Evolutionary conservation across 2,888 invertebrate genomes (phyloP), one percentile per base, ranked within the genome.

Genomic region (Seira ritae): DNA sequence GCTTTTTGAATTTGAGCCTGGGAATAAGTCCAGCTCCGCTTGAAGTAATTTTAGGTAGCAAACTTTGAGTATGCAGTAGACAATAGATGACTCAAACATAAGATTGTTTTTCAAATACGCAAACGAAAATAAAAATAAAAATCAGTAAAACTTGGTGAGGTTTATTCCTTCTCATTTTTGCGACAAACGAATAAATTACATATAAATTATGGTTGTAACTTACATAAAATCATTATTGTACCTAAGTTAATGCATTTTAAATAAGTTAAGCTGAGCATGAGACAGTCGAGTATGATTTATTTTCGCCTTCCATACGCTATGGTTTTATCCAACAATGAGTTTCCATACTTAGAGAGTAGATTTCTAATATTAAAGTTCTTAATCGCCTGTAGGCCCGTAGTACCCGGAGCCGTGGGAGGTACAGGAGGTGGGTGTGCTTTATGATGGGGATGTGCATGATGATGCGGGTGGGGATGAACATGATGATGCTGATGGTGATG

Each of bases 1-100:
- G 10, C 73, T 84, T 10, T 84, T 84, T 23, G 84, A 84, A n/a
- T 76, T 84, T 60, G 80, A 84, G 46, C 66, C 79, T 1, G 24
- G 42, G n/a, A 74, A 46, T 19, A 74, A 74, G 62, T 24, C 74
- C 10, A 46, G 23, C 22, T 74, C 74, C 10, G 74, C 65, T 23
- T 74, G 42, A 46, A 42, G 42, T 42, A 12, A 42, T 42, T 42
- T 42, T n/a, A n/a, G n/a, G n/a, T n/a, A n/a, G n/a, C n/a, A n/a
- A n/a, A n/a, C n/a, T n/a, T n/a, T n/a, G n/a, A n/a, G n/a, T n/a
- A n/a, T n/a, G n/a, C n/a, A n/a, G n/a, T n/a, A n/a, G n/a, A n/a
- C n/a, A n/a, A n/a, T n/a, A n/a, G n/a, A n/a, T n/a, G n/a, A n/a
- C n/a, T n/a, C n/a, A n/a, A n/a, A n/a, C n/a, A n/a, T n/a, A n/a